Evolutionary conservation across 2,797 vertebrate species (phyloP).

Genomic region (Coregonus sp.): DNA sequence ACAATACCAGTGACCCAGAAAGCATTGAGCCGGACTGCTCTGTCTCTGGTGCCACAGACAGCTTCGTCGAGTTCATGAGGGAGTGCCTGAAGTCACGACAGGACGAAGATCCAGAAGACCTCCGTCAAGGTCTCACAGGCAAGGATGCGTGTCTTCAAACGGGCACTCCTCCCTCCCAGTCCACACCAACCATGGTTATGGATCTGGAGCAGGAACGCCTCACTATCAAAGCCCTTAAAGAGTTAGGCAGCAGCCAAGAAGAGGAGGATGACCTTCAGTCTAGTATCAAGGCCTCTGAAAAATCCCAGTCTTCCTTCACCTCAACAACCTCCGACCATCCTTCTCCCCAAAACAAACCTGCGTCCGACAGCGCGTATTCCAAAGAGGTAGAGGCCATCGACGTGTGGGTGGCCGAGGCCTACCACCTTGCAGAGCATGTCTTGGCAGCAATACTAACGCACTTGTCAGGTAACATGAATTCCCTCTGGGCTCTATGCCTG

Average conservation of each 20-base stretch:
- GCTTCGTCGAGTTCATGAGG: constrained; percentile 81
- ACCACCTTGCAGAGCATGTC: constrained; percentile 84
- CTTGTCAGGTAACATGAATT: constrained; percentile 79
- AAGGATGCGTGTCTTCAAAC: constrained; percentile 29
- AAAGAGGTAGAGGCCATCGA: constrained; percentile 78
- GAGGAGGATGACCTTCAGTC: constrained; percentile 49
- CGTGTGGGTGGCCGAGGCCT: constrained; percentile 80
- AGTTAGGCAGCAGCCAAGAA: constrained; percentile 74
- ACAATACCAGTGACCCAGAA: constrained; percentile 50
- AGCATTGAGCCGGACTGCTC: constrained; percentile 40
- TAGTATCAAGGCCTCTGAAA: constrained; percentile 11
- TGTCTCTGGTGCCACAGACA: constrained; percentile 65
- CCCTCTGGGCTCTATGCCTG: constrained; percentile 67
- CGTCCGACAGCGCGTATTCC: constrained; percentile 60
- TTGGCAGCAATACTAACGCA: constrained; percentile 84
- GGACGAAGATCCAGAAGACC: constrained; percentile 65
- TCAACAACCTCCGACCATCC: constrained; percentile 33
- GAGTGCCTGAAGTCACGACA: constrained; percentile 77
- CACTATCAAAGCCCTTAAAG: constrained; percentile 82
- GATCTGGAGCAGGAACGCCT: constrained; percentile 83
- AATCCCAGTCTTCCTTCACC: constrained; percentile 35
- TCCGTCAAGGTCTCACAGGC: constrained; percentile 17
- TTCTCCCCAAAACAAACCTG: constrained; percentile 49
- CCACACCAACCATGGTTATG: constrained; percentile 61
- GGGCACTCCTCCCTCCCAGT: constrained; percentile 21